Conservation (phyloP, 1,140 invertebrate species). For the Drosophila rufa region DNA sequence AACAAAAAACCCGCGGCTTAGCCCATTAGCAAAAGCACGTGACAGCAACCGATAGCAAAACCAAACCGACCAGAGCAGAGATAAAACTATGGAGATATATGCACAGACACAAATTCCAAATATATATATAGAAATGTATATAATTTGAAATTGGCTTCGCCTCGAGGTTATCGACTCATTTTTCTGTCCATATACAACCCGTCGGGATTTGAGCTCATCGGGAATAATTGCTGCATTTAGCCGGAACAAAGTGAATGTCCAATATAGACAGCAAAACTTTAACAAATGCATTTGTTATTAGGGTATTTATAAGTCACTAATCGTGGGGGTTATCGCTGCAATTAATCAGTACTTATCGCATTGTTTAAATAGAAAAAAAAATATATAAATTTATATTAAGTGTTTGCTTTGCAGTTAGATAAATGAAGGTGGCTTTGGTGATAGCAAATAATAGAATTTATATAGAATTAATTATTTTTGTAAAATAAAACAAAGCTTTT, state of each 20-base stretch:
- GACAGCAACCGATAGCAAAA: constrained; percentile 7
- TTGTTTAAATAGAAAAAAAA: not conserved
- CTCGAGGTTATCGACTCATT: constrained; percentile 22
- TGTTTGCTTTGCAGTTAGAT: not conserved
- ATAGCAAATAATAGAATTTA: not conserved
- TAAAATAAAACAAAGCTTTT: not conserved
- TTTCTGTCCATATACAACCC: constrained; percentile 3
- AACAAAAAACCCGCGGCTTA: constrained; percentile 8
- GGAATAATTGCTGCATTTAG: constrained; percentile 46
- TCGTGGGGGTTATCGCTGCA: not conserved
- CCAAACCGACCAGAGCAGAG: constrained; percentile 5
- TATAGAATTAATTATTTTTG: not conserved
- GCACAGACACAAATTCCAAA: not conserved
- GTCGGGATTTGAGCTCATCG: constrained; percentile 34
- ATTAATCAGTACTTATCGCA: constrained; percentile 12
- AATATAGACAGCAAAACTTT: not conserved
- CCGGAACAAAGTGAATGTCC: constrained; percentile 33
- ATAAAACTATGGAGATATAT: constrained; percentile 24
- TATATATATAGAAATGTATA: not conserved
- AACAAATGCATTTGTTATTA: not conserved
- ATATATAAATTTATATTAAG: not conserved
- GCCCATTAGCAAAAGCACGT: constrained; percentile 23
- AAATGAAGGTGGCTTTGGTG: not conserved
- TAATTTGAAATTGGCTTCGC: constrained; percentile 9
- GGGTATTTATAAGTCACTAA: not conserved